Percentiles rank a stretch among this genome's conserved stretches.
Conservation (phyloP, 2,113 vertebrate species). For the Malurus alboscapulatus region DNA sequence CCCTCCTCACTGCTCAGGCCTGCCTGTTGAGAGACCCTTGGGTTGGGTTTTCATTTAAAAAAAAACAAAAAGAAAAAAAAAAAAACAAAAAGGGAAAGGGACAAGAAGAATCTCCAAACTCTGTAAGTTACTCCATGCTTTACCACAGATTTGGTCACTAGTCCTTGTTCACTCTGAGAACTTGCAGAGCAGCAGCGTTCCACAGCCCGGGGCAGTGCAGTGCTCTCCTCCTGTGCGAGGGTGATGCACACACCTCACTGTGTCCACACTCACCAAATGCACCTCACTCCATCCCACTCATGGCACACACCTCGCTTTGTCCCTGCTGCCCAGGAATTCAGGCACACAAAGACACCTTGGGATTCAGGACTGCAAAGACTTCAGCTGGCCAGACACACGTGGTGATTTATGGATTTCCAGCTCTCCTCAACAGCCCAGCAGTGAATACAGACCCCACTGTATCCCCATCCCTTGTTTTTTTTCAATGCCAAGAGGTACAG, state of each 20-base stretch:
- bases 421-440: not conserved
- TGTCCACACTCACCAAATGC: not conserved
- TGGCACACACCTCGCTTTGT: not conserved
- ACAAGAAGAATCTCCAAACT: constrained; percentile 71
- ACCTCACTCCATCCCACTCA: not conserved
- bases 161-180: constrained; percentile 59
- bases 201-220: rapidly evolving
- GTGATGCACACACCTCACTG: not conserved
- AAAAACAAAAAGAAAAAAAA: constrained; percentile 1
- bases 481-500: not conserved
- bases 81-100: constrained; percentile 48
- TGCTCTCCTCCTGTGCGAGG: rapidly evolving
- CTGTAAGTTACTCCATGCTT: constrained; percentile 73
- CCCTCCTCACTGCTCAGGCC: constrained; percentile 66
- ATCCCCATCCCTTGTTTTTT: not conserved
- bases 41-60: not conserved
- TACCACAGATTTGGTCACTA: constrained; percentile 77
- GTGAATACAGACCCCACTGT: not conserved
- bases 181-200: constrained; percentile 11
- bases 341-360: not conserved
- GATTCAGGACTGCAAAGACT: not conserved
- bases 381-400: not conserved
- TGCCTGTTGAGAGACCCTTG: constrained; percentile 60
- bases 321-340: not conserved
- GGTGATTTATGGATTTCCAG: not conserved